Evolutionary conservation across 2,797 vertebrate genomes (phyloP).

Genomic region (Myripristis jacobus): DNA sequence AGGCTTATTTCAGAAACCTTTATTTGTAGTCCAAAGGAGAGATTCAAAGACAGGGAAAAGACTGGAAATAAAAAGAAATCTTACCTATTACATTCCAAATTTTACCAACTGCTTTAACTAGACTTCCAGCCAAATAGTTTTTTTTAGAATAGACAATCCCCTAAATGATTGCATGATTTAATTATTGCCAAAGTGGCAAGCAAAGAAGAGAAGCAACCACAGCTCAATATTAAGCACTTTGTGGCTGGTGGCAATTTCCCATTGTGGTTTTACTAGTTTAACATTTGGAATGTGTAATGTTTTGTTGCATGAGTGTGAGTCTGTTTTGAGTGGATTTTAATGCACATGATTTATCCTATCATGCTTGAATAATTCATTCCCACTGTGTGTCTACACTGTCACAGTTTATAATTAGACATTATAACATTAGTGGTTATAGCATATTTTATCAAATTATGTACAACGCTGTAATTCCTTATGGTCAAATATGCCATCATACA

Average conservation of each 20-base stretch:
- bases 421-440: not conserved
- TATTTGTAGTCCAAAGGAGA: no score
- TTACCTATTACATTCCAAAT: not conserved
- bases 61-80: no score
- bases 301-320: constrained; percentile 35
- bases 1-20: no score
- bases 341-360: constrained; percentile 15
- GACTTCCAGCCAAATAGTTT: no score
- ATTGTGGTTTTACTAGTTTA: constrained; percentile 15
- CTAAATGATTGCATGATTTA: no score
- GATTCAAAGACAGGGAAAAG: no score
- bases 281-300: constrained; percentile 25
- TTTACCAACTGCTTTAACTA: constrained; percentile 2
- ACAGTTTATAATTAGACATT: not conserved
- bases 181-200: no score
- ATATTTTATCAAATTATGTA: constrained; percentile 17
- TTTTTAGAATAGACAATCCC: no score
- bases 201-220: not conserved
- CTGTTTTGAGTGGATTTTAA: constrained; percentile 22
- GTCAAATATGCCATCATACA: not conserved
- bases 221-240: not conserved
- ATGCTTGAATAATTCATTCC: not conserved
- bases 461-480: not conserved
- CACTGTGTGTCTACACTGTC: not conserved
- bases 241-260: not conserved